phyloP scores from a whole-genome alignment of 2,113 vertebrate genomes.

The Oreotrochilus melanogaster region DNA sequence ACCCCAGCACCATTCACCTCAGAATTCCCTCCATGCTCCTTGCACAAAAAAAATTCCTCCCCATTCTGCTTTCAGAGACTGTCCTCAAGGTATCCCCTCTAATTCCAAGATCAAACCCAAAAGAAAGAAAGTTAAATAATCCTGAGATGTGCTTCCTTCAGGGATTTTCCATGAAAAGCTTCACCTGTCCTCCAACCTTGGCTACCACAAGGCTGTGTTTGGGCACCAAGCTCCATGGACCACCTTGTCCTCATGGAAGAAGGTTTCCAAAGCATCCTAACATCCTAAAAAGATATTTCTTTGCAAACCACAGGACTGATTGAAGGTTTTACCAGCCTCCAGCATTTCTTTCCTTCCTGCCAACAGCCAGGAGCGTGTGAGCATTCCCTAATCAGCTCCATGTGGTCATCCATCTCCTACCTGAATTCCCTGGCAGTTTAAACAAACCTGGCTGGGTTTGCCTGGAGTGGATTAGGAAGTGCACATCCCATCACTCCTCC shows the following conservation, averaged over 20 bases:
- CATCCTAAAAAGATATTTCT: background rate
- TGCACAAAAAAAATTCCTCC: background rate
- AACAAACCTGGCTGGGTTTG: background rate
- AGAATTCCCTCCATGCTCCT: background rate
- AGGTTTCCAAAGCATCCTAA: background rate
- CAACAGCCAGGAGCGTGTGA: background rate
- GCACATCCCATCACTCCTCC: background rate
- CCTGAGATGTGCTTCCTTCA: background rate
- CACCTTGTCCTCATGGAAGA: background rate
- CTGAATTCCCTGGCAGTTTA: background rate
- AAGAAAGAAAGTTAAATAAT: background rate
- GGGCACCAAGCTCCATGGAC: background rate
- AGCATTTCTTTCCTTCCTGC: background rate
- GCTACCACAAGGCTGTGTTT: no score
- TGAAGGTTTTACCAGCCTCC: background rate
- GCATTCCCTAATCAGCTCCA: background rate
- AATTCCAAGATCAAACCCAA: background rate
- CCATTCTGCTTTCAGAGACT: background rate
- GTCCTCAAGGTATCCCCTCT: background rate
- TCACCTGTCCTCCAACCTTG: accelerated
- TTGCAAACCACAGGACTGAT: background rate
- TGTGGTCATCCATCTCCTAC: background rate
- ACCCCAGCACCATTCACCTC: background rate
- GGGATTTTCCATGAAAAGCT: background rate
- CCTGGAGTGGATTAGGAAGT: background rate